Percentiles rank a stretch among this genome's conserved stretches.
Evolutionary conservation across 64 coral and sea anemone genomes (phyloP).

Genomic region (Stichodactyla mertensii): DNA sequence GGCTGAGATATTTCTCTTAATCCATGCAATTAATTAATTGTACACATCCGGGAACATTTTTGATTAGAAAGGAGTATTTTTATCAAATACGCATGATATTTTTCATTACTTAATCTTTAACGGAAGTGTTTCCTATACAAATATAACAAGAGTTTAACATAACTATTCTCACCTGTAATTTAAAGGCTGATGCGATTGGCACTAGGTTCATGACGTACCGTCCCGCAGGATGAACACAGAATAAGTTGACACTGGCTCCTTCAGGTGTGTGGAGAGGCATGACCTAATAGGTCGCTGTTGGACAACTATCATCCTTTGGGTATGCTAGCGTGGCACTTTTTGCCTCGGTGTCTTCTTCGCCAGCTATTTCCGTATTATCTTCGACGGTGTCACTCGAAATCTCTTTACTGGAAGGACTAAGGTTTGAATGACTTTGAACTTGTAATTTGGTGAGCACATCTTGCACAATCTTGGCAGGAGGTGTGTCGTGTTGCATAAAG

Average conservation of each 20-base stretch:
- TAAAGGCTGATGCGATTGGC: constrained; percentile 56
- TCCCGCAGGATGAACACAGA: constrained; percentile 70
- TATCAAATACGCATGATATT: neutral
- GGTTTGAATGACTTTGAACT: neutral
- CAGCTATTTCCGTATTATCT: neutral
- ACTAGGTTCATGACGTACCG: constrained; percentile 70
- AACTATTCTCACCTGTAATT: constrained; percentile 32
- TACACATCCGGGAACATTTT: neutral
- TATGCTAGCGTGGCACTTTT: neutral
- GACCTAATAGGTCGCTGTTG: constrained; percentile 55
- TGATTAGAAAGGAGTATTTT: neutral
- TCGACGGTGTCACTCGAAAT: neutral
- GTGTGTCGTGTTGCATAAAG: constrained; percentile 78
- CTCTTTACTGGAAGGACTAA: neutral
- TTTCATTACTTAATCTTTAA: too few relatives aligned
- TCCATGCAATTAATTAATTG: too few relatives aligned
- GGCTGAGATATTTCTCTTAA: too few relatives aligned
- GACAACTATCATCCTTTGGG: constrained; percentile 46
- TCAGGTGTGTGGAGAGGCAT: constrained; percentile 55
- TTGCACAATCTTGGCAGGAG: constrained; percentile 58
- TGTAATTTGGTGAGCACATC: constrained; percentile 36
- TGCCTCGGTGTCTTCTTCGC: neutral
- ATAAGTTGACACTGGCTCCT: constrained; percentile 54
- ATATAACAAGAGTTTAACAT: neutral
- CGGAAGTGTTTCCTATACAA: too few relatives aligned